Evolutionary conservation across 2,113 vertebrate species (phyloP).

Genomic region (Thamnophis sirtalis): DNA sequence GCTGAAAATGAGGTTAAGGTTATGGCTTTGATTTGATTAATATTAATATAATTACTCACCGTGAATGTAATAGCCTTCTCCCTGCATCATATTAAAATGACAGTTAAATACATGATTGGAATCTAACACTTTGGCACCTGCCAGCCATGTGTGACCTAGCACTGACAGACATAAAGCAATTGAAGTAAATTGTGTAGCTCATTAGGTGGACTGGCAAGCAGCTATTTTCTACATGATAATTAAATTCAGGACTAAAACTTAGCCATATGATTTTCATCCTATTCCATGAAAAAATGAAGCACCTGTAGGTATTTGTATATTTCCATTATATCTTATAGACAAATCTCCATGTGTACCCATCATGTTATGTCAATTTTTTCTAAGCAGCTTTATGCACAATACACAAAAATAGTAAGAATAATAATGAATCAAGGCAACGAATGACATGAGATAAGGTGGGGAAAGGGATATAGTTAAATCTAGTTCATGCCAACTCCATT

Average conservation of each 20-base stretch:
- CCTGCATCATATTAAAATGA: not conserved
- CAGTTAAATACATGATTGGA: not conserved
- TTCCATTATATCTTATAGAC: not conserved
- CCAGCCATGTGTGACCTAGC: not conserved
- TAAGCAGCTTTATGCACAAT: not conserved
- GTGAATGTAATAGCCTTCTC: not conserved
- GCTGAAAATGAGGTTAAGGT: not conserved
- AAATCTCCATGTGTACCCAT: not conserved
- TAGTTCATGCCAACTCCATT: not conserved
- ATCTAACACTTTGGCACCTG: not conserved
- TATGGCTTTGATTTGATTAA: not conserved
- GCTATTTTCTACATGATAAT: not conserved
- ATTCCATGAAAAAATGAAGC: not conserved
- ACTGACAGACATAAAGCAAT: not conserved
- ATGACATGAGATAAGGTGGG: not conserved
- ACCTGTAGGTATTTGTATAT: not conserved
- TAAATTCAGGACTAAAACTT: not conserved
- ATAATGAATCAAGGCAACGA: not conserved
- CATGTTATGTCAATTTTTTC: not conserved
- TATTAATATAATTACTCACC: not conserved
- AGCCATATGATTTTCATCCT: not conserved
- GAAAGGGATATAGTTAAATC: not conserved
- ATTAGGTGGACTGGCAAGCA: not conserved
- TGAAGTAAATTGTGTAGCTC: not conserved
- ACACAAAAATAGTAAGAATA: not conserved